Evolutionary conservation across 2,888 invertebrate species (phyloP).

Genomic region (Perithous albicinctus): DNA sequence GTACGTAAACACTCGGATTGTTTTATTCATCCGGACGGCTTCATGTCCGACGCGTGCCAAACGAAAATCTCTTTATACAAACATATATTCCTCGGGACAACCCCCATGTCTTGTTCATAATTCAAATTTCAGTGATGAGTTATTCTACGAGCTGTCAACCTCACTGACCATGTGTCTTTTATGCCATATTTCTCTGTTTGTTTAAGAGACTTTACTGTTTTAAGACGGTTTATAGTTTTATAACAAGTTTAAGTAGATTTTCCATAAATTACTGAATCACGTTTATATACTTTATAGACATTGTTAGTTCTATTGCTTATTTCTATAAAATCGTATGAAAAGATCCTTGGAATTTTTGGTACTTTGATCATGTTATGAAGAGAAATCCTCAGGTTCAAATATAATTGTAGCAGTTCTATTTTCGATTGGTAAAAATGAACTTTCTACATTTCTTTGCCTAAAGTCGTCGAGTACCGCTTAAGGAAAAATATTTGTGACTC

Average conservation of each 20-base stretch:
- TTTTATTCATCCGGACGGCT: constrained; percentile 82
- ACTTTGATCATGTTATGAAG: too few species aligned
- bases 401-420: too few species aligned
- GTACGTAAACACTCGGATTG: constrained; percentile 83
- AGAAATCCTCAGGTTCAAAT: too few species aligned
- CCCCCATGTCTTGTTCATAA: constrained; percentile 34
- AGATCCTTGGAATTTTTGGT: too few species aligned
- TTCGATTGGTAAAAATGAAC: too few species aligned
- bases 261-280: background rate
- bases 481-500: background rate
- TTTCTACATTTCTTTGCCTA: too few species aligned
- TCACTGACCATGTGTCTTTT: constrained; percentile 38
- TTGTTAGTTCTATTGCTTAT: too few species aligned
- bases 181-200: constrained; percentile 19
- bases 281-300: background rate
- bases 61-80: constrained; percentile 66
- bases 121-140: constrained; percentile 16
- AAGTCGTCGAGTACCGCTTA: too few species aligned
- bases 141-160: constrained; percentile 54
- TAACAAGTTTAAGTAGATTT: background rate
- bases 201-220: background rate
- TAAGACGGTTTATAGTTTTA: background rate
- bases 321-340: too few species aligned
- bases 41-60: constrained; percentile 76
- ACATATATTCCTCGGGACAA: constrained; percentile 60